These are phyloP conservation scores for Eulemur rufifrons DNA, from an alignment of 2,113 vertebrate genomes.

Conservation along the genomic window DNA sequence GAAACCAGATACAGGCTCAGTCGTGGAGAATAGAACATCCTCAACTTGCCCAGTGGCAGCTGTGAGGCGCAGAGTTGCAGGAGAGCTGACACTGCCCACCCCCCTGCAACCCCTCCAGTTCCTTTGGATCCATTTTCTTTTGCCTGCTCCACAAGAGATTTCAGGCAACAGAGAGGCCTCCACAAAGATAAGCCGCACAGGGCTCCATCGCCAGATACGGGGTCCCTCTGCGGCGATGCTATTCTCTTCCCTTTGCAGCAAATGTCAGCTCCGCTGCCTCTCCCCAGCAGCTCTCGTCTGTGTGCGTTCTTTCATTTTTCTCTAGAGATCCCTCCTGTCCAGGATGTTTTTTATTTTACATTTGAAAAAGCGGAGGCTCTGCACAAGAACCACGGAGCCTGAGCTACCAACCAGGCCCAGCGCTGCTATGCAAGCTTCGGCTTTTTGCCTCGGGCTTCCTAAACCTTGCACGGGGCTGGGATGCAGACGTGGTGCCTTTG, in stretches of 20 bases:
- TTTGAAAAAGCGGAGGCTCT: slow-evolving; percentile 62
- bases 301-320: slow-evolving; percentile 63
- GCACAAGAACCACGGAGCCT: not conserved
- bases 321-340: slow-evolving; percentile 65
- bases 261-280: slow-evolving; percentile 58
- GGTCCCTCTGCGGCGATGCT: slow-evolving; percentile 33
- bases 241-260: slow-evolving; percentile 62
- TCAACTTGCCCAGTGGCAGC: not conserved
- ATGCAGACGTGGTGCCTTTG: not conserved
- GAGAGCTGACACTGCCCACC: not conserved
- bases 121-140: not conserved
- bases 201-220: not conserved
- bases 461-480: not conserved
- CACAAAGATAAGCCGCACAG: slow-evolving; percentile 26
- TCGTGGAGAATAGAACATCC: not conserved
- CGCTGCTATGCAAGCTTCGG: rapidly evolving
- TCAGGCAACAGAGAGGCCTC: slow-evolving; percentile 6
- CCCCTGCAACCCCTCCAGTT: not conserved
- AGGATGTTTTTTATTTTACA: slow-evolving; percentile 68
- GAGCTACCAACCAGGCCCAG: not conserved
- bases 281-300: slow-evolving; percentile 38
- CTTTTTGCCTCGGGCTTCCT: slow-evolving; percentile 45
- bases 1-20: not conserved
- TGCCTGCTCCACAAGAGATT: not conserved
- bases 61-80: not conserved